Base-by-base conservation (phyloP, 2,888 invertebrate genomes). In the Reticulitermes lucifugus region DNA sequence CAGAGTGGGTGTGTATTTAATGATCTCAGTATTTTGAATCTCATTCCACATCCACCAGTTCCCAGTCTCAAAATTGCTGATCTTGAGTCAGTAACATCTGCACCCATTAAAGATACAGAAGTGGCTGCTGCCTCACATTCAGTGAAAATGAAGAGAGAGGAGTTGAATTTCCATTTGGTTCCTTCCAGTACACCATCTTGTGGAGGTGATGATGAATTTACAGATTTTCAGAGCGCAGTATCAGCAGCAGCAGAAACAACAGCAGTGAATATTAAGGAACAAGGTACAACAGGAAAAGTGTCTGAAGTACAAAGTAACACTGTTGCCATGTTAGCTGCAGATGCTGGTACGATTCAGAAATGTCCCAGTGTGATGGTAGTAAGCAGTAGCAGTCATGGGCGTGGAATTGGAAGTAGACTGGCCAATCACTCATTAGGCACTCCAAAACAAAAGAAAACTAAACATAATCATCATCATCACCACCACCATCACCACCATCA, bases 371-470 rank as follows among this genome's bases (percentile, higher is more conserved):
- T 87, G 21, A 51, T 86, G 71, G 86, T 87, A 22, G 71, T 86
- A 46, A 85, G 85, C 35, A 83, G 90, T 84, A 89, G 88, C 0
- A 90, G 89, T 84, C 89, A 89, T 84, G 90, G 90, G 21, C 90
- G 91, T 10, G 90, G 91, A 5, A 90, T 92, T 81, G 92, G 92
- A 21, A 91, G 91, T 86, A 88, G 92, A 87, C 88, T 92, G 41
- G 92, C 92, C 5, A 92, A 92, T 89, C 91, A 92, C 87, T 91
- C 91, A 88, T 89, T 92, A 59, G 91, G 91, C 18, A 89, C 90
- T 18, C 90, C 90, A 65, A 90, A 90, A 86, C 85, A 83, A 80
- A 85, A 18, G 80, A 87, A 85, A 65, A 59, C 79, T 41, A 73
- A 71, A 35, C 86, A 85, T 79, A 35, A 35, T 35, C 35, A 35